Evolutionary conservation across 2,113 vertebrate species (phyloP).

Genomic region (Cyanoderma ruficeps): DNA sequence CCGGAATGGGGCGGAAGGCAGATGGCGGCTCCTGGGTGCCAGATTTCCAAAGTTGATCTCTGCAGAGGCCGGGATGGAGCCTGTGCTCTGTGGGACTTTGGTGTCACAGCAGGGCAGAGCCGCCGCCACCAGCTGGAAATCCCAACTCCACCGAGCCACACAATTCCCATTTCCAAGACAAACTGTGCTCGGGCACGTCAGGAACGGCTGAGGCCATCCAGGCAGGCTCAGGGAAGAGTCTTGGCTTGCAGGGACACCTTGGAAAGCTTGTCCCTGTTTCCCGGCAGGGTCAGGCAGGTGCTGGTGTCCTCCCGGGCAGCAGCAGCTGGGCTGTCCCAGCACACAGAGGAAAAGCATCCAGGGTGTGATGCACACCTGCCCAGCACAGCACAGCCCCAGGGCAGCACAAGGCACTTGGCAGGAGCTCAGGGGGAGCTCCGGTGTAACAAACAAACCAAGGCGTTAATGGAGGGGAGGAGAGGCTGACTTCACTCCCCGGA

Average conservation of each 20-base stretch:
- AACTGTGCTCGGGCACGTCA: rapidly evolving
- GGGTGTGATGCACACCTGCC: background rate
- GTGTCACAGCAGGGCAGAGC: background rate
- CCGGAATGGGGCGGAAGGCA: background rate
- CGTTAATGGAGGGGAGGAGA: background rate
- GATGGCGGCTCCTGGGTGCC: background rate
- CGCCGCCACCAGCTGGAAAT: background rate
- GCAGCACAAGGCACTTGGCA: background rate
- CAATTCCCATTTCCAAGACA: background rate
- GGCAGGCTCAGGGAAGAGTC: background rate
- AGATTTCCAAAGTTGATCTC: background rate
- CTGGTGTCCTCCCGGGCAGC: background rate
- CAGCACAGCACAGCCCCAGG: background rate
- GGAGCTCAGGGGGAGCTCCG: background rate
- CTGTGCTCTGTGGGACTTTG: background rate
- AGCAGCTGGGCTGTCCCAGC: background rate
- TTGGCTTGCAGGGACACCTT: background rate
- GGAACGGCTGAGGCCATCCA: background rate
- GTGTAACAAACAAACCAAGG: background rate
- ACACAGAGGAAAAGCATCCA: background rate
- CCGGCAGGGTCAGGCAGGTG: background rate
- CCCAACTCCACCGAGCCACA: too few relatives aligned
- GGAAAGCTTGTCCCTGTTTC: rapidly evolving
- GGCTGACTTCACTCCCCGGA: background rate
- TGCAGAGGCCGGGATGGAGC: background rate